Conservation (phyloP, 2,797 vertebrate genomes). For the Hoplostethus atlanticus region DNA sequence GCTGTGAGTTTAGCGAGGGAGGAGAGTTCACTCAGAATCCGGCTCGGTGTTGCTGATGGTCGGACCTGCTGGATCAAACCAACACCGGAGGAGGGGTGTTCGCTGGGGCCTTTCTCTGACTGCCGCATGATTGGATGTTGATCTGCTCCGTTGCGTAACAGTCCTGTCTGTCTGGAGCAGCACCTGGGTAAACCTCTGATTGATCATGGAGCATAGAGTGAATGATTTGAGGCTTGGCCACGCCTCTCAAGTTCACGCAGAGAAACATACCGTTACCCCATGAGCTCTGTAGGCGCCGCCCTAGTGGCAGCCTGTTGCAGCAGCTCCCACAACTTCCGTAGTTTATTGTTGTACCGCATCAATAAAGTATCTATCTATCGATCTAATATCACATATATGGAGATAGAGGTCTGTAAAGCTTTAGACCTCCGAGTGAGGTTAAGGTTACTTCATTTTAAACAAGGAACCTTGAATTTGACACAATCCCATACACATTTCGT, state of each 20-base stretch:
- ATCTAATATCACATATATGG: too few species aligned
- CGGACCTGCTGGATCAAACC: constrained; percentile 22
- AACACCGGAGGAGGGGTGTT: constrained; percentile 21
- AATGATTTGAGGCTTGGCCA: neutral
- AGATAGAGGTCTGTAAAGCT: too few species aligned
- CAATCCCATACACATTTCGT: too few species aligned
- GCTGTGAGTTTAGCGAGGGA: constrained; percentile 46
- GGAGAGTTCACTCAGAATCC: constrained; percentile 29
- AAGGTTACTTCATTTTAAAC: too few species aligned
- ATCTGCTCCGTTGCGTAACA: constrained; percentile 42
- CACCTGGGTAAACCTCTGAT: constrained; percentile 30
- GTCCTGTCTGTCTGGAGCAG: constrained; percentile 4
- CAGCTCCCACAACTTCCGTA: too few species aligned
- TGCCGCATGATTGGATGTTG: constrained; percentile 39
- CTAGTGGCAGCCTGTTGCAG: too few species aligned
- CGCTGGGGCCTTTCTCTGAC: neutral
- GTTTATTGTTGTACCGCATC: too few species aligned
- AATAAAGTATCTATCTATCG: too few species aligned
- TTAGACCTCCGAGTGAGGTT: too few species aligned
- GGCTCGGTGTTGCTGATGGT: neutral
- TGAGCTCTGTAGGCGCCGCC: too few species aligned
- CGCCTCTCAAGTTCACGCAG: neutral
- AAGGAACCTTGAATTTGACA: too few species aligned
- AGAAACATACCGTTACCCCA: neutral
- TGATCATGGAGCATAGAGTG: neutral